Base-by-base conservation (phyloP, 2,113 vertebrate species). In the Mustela nigripes region DNA sequence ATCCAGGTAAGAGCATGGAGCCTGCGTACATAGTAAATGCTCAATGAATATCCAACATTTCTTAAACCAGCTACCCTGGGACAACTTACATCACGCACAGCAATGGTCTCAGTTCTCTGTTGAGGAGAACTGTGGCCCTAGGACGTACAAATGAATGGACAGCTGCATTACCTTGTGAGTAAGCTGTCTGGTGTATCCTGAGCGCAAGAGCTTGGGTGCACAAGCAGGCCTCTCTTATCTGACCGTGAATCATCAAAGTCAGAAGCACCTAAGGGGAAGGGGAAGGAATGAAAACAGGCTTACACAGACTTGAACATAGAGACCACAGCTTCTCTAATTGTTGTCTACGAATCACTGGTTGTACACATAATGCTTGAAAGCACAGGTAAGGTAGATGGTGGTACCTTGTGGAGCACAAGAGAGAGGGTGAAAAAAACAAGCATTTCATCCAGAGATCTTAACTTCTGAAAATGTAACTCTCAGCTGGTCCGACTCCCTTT, bases 221-320 rank as follows among this genome's bases (percentile, higher is more conserved):
- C 93, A 28, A 53, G 85, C 6, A 91, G 67, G 87, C 97, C 97
- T 84, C 97, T 98, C 39, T 98, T 98, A 96, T 99, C 98, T 88
- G 98, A 97, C 63, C 94, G 97, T 24, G 95, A 22, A 14, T 76
- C 65, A 58, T 99, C 98, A 28, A 93, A 89, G 58, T 80, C 94
- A 87, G 92, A 96, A 2, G 10, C 69, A 97, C 98, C 98, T 98
- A 89, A 4, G 69, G n/a, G 74, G 31, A 60, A 24, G 18, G 9
- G 85, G 45, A 91, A 86, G 28, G 24, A 90, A 84, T 95, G 87
- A 95, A 96, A 96, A 91, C 19, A 79, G 2, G 90, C 15, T 73
- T 76, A 89, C 53, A 42, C 11, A 71, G 11, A 31, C 53, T 90
- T 67, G 50, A 60, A 65, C 39, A 69, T 7, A 50, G 14, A 84